Base-by-base conservation (phyloP, 2,113 vertebrate genomes). In the Pseudonaja textilis region DNA sequence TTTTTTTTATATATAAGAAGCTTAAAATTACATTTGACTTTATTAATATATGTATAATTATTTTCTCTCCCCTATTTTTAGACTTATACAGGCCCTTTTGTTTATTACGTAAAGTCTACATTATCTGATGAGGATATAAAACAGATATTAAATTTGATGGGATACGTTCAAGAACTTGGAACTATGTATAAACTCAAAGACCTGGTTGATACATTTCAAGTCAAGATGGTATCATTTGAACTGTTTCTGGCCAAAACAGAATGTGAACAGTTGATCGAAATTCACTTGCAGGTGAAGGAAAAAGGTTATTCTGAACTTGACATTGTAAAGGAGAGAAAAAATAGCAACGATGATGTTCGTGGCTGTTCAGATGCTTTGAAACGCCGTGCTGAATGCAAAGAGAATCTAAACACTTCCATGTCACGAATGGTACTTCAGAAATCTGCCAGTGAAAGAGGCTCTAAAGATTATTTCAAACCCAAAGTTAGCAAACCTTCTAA, bases 11-110 rank as follows among this genome's bases (percentile, higher is more conserved):
- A 88, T 42, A 5, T 87, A 50, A 87, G 56, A 26, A 64, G 12
- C 54, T 88, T 47, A 69, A 14, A 92, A 92, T 26, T 54, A 39
- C 5, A 1, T 74, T 4, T 88, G 47, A 54, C 20, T 87, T 81
- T 34, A 81, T 39, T 81, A 81, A 81, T 81, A 81, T 90, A 93
- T 93, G 61, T 94, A 91, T 93, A 92, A 95, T 95, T 96, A 94
- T 95, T 95, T 93, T 86, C 92, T 96, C 95, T 93, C 20, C 50
- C 88, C 29, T 92, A 93, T 89, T 95, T 96, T 81, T 87, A 99
- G 99, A 99, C 99, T 91, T 99, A 99, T 97, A 99, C 99, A 2
- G 99, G 99, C 89, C 98, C 99, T 47, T 99, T 99, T 90, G 99
- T 99, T 92, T 99, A 99, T 98, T 98, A 98, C 45, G 98, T 99